A percentile compares a stretch with the other conserved stretches of the same genome.
Conservation (phyloP, 2,113 vertebrate species). For the Rhadina sibilatrix region DNA sequence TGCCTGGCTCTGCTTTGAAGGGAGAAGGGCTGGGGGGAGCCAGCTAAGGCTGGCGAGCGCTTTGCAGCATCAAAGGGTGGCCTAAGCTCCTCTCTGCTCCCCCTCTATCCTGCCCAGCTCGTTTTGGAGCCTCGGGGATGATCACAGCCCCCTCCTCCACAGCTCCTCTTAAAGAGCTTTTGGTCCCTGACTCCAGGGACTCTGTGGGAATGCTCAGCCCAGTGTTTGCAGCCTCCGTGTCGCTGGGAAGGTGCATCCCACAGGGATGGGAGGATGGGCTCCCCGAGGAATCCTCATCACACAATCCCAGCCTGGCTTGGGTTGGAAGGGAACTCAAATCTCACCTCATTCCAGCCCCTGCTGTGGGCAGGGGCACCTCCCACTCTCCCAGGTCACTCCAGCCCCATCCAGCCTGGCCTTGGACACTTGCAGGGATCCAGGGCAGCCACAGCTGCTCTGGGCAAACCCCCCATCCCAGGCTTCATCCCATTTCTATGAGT, state of each 20-base stretch:
- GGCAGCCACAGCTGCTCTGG: neutral
- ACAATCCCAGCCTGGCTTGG: neutral
- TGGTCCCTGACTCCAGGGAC: neutral
- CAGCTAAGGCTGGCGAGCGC: neutral
- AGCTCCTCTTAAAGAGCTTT: neutral
- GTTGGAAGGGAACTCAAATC: neutral
- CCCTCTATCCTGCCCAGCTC: neutral
- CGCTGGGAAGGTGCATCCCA: neutral
- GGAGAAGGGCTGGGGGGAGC: neutral
- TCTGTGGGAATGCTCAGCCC: neutral
- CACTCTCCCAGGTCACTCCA: fast-evolving
- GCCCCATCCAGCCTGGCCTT: neutral
- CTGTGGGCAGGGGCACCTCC: neutral
- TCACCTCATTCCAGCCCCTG: neutral
- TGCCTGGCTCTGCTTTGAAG: neutral
- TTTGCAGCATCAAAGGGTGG: neutral
- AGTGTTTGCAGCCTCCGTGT: neutral
- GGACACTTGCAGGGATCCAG: neutral
- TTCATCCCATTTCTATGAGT: neutral
- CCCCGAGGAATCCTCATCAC: neutral
- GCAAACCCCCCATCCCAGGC: neutral
- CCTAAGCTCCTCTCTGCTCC: neutral
- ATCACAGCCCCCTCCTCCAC: neutral
- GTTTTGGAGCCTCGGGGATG: neutral
- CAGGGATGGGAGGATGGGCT: neutral